Conservation (phyloP, 2,888 invertebrate genomes). For the Tupiocoris notatus region DNA sequence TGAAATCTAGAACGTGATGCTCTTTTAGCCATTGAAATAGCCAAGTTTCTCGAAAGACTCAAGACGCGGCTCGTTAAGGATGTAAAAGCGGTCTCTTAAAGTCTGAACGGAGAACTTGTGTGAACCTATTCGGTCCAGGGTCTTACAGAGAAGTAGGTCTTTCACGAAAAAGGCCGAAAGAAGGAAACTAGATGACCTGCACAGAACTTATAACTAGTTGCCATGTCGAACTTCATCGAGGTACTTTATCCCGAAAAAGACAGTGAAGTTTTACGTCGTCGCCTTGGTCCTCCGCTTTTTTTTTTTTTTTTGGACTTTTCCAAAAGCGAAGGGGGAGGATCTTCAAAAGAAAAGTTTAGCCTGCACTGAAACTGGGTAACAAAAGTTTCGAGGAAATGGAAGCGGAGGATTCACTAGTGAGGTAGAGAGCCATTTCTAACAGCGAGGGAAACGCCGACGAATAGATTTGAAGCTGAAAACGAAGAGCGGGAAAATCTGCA, state of each 20-base stretch:
- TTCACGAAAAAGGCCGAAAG: neutral
- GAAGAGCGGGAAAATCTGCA: conserved; percentile 22
- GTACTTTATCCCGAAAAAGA: conserved; percentile 27
- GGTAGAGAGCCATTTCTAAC: neutral
- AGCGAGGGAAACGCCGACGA: neutral
- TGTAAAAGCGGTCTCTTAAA: neutral
- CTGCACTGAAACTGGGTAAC: conserved; percentile 1
- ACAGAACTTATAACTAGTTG: conserved; percentile 37
- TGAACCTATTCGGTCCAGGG: neutral
- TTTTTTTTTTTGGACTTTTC: conserved; percentile 4
- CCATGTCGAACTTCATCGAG: conserved; percentile 30
- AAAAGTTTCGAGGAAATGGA: conserved; percentile 19
- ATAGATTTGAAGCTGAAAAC: conserved; percentile 21
- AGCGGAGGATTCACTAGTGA: neutral
- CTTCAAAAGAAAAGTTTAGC: neutral
- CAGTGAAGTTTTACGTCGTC: conserved; percentile 17
- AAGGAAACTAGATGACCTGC: neutral
- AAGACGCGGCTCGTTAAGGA: conserved; percentile 26
- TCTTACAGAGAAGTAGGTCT: neutral
- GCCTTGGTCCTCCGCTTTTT: neutral
- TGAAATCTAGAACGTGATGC: too few relatives aligned
- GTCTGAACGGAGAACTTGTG: neutral
- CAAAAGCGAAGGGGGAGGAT: neutral
- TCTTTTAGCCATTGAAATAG: too few relatives aligned
- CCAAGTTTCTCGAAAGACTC: neutral